A percentile compares a stretch with the other conserved stretches of the same genome.
These are phyloP conservation scores for Boloria selene DNA, from an alignment of 2,888 invertebrate species.

Conservation along the genomic window DNA sequence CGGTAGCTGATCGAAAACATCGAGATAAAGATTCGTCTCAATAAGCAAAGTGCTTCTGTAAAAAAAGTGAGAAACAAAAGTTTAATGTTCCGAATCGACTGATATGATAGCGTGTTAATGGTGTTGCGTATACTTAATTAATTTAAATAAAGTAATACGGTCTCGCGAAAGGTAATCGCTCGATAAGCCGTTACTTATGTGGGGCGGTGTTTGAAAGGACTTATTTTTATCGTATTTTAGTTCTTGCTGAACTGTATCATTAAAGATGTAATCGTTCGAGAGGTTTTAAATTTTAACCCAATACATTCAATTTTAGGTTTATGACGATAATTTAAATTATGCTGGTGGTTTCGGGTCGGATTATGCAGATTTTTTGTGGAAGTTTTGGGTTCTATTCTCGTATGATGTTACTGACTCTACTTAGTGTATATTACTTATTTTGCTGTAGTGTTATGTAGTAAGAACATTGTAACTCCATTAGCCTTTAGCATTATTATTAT, in stretches of 20 bases:
- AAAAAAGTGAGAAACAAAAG: slow-evolving; percentile 42
- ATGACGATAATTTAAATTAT: too few relatives aligned
- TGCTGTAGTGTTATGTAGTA: too few relatives aligned
- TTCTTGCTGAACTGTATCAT: background rate
- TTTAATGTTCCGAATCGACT: slow-evolving; percentile 41
- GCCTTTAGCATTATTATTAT: too few relatives aligned
- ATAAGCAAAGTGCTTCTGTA: slow-evolving; percentile 38
- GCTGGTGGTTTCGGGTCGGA: too few relatives aligned
- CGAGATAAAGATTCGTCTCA: slow-evolving; percentile 38
- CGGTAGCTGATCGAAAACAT: slow-evolving; percentile 24
- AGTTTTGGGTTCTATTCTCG: too few relatives aligned
- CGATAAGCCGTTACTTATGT: slow-evolving; percentile 39
- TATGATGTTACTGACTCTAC: too few relatives aligned
- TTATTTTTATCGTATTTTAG: background rate
- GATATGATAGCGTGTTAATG: slow-evolving; percentile 60
- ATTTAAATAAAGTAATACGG: slow-evolving; percentile 60
- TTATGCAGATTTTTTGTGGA: too few relatives aligned
- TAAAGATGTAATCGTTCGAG: background rate
- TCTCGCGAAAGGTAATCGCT: slow-evolving; percentile 52
- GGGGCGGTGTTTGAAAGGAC: slow-evolving; percentile 21
- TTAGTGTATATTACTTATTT: too few relatives aligned
- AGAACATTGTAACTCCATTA: too few relatives aligned
- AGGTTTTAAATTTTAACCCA: background rate
- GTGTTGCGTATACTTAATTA: slow-evolving; percentile 55
- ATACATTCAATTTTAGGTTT: too few relatives aligned